A percentile compares a stretch with the other conserved stretches of the same genome.
phyloP scores from a whole-genome alignment of 2,797 vertebrate species.

The Acanthurus lineatus region DNA sequence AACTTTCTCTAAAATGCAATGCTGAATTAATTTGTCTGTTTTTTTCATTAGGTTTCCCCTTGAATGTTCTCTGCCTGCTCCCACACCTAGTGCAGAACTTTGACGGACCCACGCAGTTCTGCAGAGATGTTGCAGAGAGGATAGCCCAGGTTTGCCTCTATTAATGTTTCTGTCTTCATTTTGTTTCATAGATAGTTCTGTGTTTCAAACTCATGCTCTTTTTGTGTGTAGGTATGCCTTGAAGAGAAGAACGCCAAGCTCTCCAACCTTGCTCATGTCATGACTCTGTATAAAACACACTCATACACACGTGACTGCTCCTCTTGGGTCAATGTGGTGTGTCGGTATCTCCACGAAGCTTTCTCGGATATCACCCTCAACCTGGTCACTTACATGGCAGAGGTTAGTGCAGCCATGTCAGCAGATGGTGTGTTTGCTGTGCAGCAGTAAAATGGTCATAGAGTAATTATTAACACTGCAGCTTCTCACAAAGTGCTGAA shows the following conservation, averaged over 20 bases:
- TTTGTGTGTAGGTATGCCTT: conserved; percentile 90
- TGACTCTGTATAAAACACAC: conserved; percentile 98
- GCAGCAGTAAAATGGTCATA: background rate
- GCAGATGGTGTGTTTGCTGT: background rate
- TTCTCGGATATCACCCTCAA: conserved; percentile 93
- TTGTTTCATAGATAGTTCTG: background rate
- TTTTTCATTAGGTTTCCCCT: conserved; percentile 90
- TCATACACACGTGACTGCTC: conserved; percentile 95
- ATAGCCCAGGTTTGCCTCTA: conserved; percentile 91
- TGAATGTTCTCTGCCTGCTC: conserved; percentile 97
- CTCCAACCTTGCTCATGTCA: conserved; percentile 97
- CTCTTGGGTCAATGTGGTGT: conserved; percentile 98
- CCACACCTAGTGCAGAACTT: conserved; percentile 98
- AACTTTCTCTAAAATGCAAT: background rate
- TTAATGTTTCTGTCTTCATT: background rate
- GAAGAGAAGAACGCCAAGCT: conserved; percentile 97
- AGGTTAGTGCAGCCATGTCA: conserved; percentile 80
- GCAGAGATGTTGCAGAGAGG: conserved; percentile 93
- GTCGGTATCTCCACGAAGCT: conserved; percentile 96
- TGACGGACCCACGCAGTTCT: conserved; percentile 93
- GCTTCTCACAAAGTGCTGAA: background rate
- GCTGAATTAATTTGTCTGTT: background rate
- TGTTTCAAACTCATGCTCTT: background rate
- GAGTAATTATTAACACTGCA: background rate
- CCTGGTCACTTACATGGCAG: conserved; percentile 96